A percentile compares a stretch with the other conserved stretches of the same genome.
Conservation (phyloP, 2,888 invertebrate species). For the Polietes domitor region DNA sequence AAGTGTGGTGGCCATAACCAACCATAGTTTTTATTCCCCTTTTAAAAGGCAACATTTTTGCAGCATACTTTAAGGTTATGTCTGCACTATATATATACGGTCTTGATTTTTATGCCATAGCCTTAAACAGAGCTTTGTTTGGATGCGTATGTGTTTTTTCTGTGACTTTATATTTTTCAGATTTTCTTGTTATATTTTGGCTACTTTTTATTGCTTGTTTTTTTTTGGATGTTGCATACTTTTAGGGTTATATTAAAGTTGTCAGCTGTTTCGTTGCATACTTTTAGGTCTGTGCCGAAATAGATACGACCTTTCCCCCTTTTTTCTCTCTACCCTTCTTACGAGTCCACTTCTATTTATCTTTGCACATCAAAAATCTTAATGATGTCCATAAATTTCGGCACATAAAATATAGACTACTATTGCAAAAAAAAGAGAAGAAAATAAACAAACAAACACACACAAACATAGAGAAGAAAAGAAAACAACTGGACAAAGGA, state of each 20-base stretch:
- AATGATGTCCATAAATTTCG: conserved; percentile 40
- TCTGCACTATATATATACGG: too few relatives aligned
- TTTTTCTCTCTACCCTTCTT: neutral
- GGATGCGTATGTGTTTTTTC: too few relatives aligned
- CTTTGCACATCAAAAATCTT: conserved; percentile 34
- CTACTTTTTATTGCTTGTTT: neutral
- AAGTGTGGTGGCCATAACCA: too few relatives aligned
- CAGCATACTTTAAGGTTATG: too few relatives aligned
- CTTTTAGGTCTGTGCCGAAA: neutral
- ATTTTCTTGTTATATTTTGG: too few relatives aligned
- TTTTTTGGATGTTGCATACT: neutral
- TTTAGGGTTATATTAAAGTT: neutral
- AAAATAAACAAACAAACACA: neutral
- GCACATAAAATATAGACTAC: neutral
- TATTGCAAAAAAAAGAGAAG: neutral
- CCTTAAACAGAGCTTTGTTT: too few relatives aligned
- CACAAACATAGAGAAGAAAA: neutral
- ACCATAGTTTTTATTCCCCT: too few relatives aligned
- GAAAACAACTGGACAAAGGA: neutral
- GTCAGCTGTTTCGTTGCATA: neutral
- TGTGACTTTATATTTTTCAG: too few relatives aligned
- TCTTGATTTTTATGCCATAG: too few relatives aligned
- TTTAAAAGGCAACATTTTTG: too few relatives aligned
- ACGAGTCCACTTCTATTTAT: conserved; percentile 10
- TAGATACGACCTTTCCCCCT: neutral